A percentile compares a stretch with the other conserved stretches of the same genome.
These are phyloP conservation scores for Drosophila meridiana DNA, from an alignment of 2,888 invertebrate species.

Conservation along the genomic window DNA sequence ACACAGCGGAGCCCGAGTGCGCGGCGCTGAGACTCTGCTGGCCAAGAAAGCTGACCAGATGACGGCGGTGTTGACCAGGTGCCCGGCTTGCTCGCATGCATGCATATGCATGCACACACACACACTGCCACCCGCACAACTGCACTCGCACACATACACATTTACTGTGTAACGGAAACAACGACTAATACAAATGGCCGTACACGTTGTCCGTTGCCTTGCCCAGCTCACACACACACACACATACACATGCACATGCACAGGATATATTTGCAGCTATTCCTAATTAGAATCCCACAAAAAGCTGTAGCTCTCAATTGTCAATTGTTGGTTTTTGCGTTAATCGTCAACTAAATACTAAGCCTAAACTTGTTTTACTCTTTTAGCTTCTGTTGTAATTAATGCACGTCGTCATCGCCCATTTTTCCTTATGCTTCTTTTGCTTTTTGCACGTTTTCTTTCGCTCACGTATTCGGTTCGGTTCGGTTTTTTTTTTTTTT, in stretches of 20 bases:
- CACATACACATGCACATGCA: slow-evolving; percentile 32
- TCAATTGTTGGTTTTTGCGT: slow-evolving; percentile 11
- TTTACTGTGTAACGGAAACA: slow-evolving; percentile 66
- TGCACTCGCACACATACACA: slow-evolving; percentile 24
- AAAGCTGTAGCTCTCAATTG: slow-evolving; percentile 8
- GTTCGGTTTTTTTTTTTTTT: slow-evolving; percentile 25
- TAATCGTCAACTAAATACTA: slow-evolving; percentile 27
- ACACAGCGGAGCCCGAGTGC: slow-evolving; percentile 50
- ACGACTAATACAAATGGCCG: slow-evolving; percentile 45
- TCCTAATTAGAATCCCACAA: slow-evolving; percentile 48
- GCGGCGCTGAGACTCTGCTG: slow-evolving; percentile 40
- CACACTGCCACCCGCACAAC: slow-evolving; percentile 33
- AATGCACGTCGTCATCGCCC: slow-evolving; percentile 74
- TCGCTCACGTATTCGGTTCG: slow-evolving; percentile 60
- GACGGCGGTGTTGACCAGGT: slow-evolving; percentile 55
- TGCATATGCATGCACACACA: slow-evolving; percentile 19
- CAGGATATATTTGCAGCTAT: slow-evolving; percentile 19
- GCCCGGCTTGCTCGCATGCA: slow-evolving; percentile 66
- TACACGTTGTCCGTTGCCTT: slow-evolving; percentile 63
- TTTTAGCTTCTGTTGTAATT: slow-evolving; percentile 56
- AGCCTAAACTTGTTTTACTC: slow-evolving; percentile 52
- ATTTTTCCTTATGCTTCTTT: slow-evolving; percentile 61
- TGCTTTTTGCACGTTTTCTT: slow-evolving; percentile 75
- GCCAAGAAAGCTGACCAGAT: slow-evolving; percentile 58
- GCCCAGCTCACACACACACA: slow-evolving; percentile 15